Evolutionary conservation across 2,113 vertebrate species (phyloP), one percentile per base, ranked within the genome.

Genomic region (Dendrocopos noguchii): DNA sequence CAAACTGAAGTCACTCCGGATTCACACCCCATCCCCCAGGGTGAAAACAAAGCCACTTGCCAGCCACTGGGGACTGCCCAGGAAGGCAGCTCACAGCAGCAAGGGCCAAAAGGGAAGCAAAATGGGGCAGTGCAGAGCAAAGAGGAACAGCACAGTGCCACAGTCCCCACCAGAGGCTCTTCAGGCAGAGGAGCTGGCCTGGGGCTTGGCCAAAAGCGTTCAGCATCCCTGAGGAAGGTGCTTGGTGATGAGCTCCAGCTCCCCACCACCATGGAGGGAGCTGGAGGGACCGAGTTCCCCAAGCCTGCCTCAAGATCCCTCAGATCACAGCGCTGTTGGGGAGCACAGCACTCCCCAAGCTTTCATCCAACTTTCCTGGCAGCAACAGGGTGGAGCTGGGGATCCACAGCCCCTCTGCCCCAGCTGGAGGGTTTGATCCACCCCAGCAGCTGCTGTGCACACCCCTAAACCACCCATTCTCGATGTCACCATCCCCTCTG

Each of bases 331-430:
- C 6, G 31, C 46, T 25, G 36, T 15, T 3, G 1, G 47, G 28
- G n/a, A 60, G 34, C 24, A 2, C 1, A 29, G 50, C 2, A 2
- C 33, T 59, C 39, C 28, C 39, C 42, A 42, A 66, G 39, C 63
- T 29, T 15, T 34, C 20, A 11, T 21, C 25, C 77, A 52, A 36
- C 29, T 29, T 27, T 16, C 27, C 63, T 0, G 0, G 31, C 13
- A 67, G 61, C 53, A 1, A 0, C 0, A 0, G 14, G 27, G 17
- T 10, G 33, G 27, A 27, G 6, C 11, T 7, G 1, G 20, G 25
- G 27, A 31, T 8, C 8, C 8, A 0, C 52, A 55, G 55, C 36
- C 27, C 10, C 13, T 4, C 28, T 21, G 20, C 5, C 11, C 15
- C 15, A 3, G 59, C 36, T 25, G 28, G 29, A n/a, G 27, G 22